Conservation (phyloP, 92 coral and sea anemone species). For the Pocillopora meandrina region DNA sequence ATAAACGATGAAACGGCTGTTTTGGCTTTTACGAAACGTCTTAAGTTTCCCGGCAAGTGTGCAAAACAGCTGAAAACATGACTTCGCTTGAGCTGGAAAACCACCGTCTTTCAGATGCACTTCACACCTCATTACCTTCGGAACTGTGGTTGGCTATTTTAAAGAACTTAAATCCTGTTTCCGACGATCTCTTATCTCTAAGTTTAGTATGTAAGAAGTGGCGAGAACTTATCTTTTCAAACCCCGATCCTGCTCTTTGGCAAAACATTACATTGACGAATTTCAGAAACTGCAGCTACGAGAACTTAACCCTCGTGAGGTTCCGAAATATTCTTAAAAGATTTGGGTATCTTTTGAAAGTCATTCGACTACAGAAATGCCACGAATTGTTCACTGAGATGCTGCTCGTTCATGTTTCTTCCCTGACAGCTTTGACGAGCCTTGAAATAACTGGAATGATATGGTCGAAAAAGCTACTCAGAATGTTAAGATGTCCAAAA, state of each 20-base stretch:
- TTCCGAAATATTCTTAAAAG: conserved; percentile 48
- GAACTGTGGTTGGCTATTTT: conserved; percentile 81
- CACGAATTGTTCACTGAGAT: conserved; percentile 65
- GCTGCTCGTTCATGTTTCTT: conserved; percentile 35
- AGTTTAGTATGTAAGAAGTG: conserved; percentile 77
- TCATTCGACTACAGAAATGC: conserved; percentile 69
- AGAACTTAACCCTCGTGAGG: conserved; percentile 61
- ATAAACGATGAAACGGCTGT: not conserved
- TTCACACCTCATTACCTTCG: conserved; percentile 53
- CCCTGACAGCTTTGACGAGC: conserved; percentile 52
- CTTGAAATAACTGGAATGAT: conserved; percentile 71
- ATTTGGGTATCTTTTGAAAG: conserved; percentile 57
- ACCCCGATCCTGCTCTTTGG: conserved; percentile 84
- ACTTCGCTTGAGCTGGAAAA: not conserved
- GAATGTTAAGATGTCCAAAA: conserved; percentile 65
- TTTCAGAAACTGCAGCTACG: conserved; percentile 64
- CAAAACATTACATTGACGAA: conserved; percentile 61
- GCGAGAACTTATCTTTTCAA: conserved; percentile 52
- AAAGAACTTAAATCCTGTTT: conserved; percentile 72
- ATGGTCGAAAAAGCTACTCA: conserved; percentile 67
- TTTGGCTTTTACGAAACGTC: not conserved
- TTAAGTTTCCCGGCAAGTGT: not conserved
- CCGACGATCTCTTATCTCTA: conserved; percentile 66
- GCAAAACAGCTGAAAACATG: not conserved
- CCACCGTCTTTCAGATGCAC: not conserved